phyloP scores from a whole-genome alignment of 1,140 invertebrate genomes.

The Belonocnema kinseyi region DNA sequence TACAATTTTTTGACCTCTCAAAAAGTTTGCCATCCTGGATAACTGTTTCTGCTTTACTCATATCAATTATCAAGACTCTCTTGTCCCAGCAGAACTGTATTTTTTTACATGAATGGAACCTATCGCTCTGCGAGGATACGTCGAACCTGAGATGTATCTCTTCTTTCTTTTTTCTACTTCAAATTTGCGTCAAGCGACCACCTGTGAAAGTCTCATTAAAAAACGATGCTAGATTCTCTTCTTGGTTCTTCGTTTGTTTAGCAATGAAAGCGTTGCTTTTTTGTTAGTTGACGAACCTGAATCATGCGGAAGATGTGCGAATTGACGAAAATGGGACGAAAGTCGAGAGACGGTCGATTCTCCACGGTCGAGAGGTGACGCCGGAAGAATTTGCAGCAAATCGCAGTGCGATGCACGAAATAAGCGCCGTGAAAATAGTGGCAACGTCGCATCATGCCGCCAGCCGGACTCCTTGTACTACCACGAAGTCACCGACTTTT shows the following conservation, averaged over 20 bases:
- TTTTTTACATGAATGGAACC: not conserved
- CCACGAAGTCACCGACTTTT: constrained; percentile 74
- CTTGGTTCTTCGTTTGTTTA: not conserved
- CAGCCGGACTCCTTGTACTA: constrained; percentile 50
- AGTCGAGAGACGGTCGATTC: not conserved
- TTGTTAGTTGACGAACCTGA: not conserved
- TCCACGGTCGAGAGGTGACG: constrained; percentile 35
- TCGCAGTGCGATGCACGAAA: constrained; percentile 24
- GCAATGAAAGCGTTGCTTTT: not conserved
- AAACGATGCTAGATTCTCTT: not conserved
- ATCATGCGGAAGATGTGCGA: constrained; percentile 15
- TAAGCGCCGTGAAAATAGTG: constrained; percentile 45
- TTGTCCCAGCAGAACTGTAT: not conserved
- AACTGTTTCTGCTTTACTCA: constrained; percentile 21
- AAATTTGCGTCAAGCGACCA: not conserved
- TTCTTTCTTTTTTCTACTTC: not conserved
- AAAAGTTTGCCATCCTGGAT: constrained; percentile 5
- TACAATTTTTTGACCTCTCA: constrained; percentile 7
- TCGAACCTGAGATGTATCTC: not conserved
- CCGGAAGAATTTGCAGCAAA: constrained; percentile 46
- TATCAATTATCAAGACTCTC: constrained; percentile 10
- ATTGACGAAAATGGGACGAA: constrained; percentile 29
- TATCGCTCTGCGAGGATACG: not conserved
- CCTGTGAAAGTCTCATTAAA: not conserved
- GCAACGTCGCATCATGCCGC: constrained; percentile 64